Evolutionary conservation across 1,140 invertebrate genomes (phyloP).

Genomic region (Pogonus chalceus): DNA sequence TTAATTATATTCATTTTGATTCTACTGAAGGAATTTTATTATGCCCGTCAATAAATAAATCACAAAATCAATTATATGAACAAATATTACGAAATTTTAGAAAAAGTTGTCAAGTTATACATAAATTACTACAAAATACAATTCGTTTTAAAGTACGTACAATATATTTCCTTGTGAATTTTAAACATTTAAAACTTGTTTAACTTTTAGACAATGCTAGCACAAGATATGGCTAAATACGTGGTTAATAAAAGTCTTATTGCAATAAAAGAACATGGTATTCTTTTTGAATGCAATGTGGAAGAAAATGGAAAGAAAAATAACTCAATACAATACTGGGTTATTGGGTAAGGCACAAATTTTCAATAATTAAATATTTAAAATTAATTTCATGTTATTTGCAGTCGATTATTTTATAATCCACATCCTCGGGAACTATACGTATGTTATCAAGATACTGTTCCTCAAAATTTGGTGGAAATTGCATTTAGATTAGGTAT

Average conservation of each 20-base stretch:
- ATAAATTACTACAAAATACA: conserved; percentile 57
- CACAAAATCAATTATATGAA: conserved; percentile 39
- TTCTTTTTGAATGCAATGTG: conserved; percentile 45
- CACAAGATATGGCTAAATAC: conserved; percentile 45
- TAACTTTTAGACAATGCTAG: conserved; percentile 41
- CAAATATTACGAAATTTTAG: conserved; percentile 56
- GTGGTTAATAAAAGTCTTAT: conserved; percentile 59
- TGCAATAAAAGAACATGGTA: conserved; percentile 65
- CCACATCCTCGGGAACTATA: conserved; percentile 66
- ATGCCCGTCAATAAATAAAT: conserved; percentile 43
- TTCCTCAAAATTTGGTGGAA: conserved; percentile 72
- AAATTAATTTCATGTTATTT: conserved; percentile 22
- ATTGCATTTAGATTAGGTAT: conserved; percentile 58
- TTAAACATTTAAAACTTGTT: conserved; percentile 6
- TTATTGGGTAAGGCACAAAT: conserved; percentile 33
- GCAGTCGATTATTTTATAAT: conserved; percentile 56
- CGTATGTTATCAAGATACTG: conserved; percentile 65
- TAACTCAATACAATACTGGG: conserved; percentile 32
- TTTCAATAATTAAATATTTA: conserved; percentile 8
- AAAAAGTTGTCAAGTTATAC: conserved; percentile 54
- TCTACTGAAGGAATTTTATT: conserved; percentile 53
- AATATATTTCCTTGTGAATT: conserved; percentile 14
- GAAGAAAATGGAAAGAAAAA: conserved; percentile 28
- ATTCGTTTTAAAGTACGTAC: conserved; percentile 46
- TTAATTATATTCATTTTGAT: conserved; percentile 59